Evolutionary conservation across 2,797 vertebrate species (phyloP).

Genomic region (Notamacropus eugenii): DNA sequence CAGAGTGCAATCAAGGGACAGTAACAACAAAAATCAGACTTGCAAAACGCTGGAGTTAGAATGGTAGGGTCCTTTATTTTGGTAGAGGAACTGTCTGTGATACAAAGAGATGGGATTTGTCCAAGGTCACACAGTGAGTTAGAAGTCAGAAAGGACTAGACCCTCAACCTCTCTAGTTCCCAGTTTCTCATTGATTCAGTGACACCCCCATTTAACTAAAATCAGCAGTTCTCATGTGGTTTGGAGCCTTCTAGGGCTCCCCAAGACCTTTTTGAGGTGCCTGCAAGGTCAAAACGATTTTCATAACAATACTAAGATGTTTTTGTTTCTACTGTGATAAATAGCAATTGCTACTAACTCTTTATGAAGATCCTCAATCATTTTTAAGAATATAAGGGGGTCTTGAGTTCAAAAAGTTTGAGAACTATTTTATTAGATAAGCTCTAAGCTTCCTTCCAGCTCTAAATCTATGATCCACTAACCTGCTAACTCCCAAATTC

Average conservation of each 20-base stretch:
- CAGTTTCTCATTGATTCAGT: not conserved
- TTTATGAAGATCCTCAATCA: not conserved
- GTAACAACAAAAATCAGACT: not conserved
- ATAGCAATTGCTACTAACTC: not conserved
- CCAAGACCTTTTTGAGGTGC: not conserved
- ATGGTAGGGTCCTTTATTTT: not conserved
- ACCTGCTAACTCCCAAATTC: not conserved
- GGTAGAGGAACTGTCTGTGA: slow-evolving; percentile 29
- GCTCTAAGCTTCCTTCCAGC: not conserved
- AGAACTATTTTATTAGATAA: not conserved
- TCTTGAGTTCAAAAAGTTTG: not conserved
- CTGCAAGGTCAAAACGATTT: not conserved
- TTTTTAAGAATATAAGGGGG: not conserved
- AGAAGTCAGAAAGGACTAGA: not conserved
- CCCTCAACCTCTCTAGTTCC: not conserved
- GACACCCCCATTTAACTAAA: not conserved
- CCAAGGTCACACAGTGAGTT: not conserved
- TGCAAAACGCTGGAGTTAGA: not conserved
- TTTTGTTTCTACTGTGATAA: not conserved
- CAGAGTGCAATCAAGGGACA: not conserved
- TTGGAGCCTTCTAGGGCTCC: not conserved
- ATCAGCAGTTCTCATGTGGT: not conserved
- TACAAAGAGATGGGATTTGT: slow-evolving; percentile 4
- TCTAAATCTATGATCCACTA: not conserved
- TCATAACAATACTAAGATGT: not conserved